These are phyloP conservation scores for Cryptoblepharus egeriae DNA, from an alignment of 2,797 vertebrate genomes.

Conservation along the genomic window DNA sequence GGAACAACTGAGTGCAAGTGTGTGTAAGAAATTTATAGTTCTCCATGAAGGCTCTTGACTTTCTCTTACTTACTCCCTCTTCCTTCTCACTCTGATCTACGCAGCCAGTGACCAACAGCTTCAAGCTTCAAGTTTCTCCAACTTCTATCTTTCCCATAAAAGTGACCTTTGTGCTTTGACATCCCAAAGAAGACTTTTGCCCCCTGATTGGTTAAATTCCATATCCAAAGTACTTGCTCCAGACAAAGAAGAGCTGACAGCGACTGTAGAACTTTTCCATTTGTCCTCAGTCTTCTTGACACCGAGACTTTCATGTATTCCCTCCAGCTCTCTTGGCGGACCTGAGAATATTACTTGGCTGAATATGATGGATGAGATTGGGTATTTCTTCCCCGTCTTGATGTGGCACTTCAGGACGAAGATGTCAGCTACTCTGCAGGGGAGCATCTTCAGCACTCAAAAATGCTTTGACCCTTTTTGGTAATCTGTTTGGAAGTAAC, in stretches of 20 bases:
- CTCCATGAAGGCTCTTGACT: too few species aligned
- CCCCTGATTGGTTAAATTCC: slow-evolving; percentile 48
- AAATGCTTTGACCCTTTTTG: background rate
- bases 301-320: slow-evolving; percentile 53
- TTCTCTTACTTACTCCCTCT: too few species aligned
- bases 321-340: slow-evolving; percentile 47
- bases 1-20: too few species aligned
- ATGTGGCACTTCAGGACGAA: slow-evolving; percentile 26
- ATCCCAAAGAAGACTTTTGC: background rate
- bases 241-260: slow-evolving; percentile 56
- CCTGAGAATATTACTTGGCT: slow-evolving; percentile 25
- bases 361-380: slow-evolving; percentile 58
- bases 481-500: background rate
- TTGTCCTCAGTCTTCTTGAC: slow-evolving; percentile 60
- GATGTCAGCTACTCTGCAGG: slow-evolving; percentile 11
- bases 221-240: slow-evolving; percentile 47
- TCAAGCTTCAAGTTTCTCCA: too few species aligned
- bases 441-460: slow-evolving; percentile 27
- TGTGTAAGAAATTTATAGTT: too few species aligned
- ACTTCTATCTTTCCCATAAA: too few species aligned
- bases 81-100: too few species aligned
- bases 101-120: too few species aligned
- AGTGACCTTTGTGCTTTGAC: background rate
- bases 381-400: slow-evolving; percentile 57
- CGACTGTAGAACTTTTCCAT: slow-evolving; percentile 41